Conservation (phyloP, 2,113 vertebrate species). For the Amazona guildingii region DNA sequence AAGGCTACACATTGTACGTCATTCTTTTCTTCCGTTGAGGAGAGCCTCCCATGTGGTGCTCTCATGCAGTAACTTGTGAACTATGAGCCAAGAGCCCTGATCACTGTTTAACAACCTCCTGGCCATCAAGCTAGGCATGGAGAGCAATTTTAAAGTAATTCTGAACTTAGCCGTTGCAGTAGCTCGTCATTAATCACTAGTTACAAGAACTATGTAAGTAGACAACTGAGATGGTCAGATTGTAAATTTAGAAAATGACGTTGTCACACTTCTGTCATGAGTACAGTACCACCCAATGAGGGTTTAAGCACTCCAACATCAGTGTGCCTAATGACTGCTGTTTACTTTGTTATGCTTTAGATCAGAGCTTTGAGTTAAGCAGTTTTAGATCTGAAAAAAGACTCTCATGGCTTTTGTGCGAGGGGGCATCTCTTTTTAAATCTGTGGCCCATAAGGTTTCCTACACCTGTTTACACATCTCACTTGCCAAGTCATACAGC, state of each 20-base stretch:
- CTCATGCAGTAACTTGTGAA: not conserved
- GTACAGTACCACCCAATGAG: not conserved
- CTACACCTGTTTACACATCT: not conserved
- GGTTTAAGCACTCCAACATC: not conserved
- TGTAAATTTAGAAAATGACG: not conserved
- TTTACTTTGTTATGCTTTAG: not conserved
- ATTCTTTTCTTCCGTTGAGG: not conserved
- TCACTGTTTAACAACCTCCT: not conserved
- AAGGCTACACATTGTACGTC: not conserved
- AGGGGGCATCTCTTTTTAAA: not conserved
- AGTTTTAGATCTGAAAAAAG: not conserved
- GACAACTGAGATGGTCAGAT: not conserved
- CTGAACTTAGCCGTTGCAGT: not conserved
- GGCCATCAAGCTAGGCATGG: not conserved
- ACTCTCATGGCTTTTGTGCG: not conserved
- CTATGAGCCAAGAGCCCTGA: not conserved
- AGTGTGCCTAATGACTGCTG: not conserved
- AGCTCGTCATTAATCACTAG: not conserved
- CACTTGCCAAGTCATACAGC: not conserved
- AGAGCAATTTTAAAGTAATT: not conserved
- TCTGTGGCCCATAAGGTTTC: not conserved
- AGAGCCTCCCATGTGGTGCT: not conserved
- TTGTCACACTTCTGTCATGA: not conserved
- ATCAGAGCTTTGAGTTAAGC: not conserved
- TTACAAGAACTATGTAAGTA: not conserved